Conservation (phyloP, 2,888 invertebrate genomes). For the Gari tellinella region DNA sequence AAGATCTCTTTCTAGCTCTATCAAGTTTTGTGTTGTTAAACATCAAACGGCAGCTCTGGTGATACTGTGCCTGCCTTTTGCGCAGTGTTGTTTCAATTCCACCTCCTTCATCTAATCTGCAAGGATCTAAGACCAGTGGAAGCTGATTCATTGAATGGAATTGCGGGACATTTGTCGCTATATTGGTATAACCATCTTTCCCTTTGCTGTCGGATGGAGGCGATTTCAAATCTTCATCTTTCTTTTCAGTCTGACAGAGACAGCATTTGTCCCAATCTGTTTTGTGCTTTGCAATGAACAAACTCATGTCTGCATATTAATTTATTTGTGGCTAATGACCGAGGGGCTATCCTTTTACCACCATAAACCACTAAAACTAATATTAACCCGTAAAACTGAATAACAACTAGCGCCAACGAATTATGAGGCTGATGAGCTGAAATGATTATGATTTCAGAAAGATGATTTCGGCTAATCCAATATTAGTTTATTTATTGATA, state of each 20-base stretch:
- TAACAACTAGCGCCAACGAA: too few relatives aligned
- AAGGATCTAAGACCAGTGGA: slow-evolving; percentile 24
- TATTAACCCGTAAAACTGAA: too few relatives aligned
- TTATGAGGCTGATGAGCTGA: too few relatives aligned
- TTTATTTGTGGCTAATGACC: too few relatives aligned
- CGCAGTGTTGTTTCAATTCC: slow-evolving; percentile 38
- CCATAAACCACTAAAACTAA: too few relatives aligned
- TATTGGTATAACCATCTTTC: neutral
- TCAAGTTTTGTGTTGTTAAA: slow-evolving; percentile 35
- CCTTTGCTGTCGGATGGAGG: neutral
- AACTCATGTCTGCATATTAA: neutral
- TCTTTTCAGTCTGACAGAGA: neutral
- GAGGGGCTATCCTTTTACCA: slow-evolving; percentile 19
- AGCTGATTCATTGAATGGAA: neutral
- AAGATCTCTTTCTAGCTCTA: slow-evolving; percentile 5
- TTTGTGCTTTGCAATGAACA: neutral
- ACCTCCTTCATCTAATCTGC: slow-evolving; percentile 35
- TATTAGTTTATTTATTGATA: too few relatives aligned
- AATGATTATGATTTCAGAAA: too few relatives aligned
- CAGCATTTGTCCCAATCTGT: slow-evolving; percentile 3
- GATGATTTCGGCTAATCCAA: too few relatives aligned
- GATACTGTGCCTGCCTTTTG: slow-evolving; percentile 34
- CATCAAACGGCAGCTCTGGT: slow-evolving; percentile 16
- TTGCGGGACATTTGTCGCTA: slow-evolving; percentile 1
- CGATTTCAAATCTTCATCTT: neutral